Base-by-base conservation (phyloP, 2,888 invertebrate genomes). In the Mythimna pallens region DNA sequence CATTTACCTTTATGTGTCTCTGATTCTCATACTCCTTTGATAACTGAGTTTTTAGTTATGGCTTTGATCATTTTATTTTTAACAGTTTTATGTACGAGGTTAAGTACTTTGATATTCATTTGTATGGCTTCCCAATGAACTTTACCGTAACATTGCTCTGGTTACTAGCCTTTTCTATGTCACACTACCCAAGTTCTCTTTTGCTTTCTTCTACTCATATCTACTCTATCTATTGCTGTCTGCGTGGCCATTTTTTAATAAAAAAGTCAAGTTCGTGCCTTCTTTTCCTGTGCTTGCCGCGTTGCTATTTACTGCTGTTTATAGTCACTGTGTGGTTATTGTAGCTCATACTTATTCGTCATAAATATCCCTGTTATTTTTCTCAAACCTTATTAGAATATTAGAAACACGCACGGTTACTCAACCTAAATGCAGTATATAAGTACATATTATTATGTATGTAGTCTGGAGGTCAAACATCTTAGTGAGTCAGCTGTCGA, bases 1-100 rank as follows among this genome's bases (percentile, higher is more conserved):
- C 64, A 81, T 84, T 83, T 83, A 82, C 75, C 70, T 78, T 80
- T 73, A 75, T 78, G 64, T 30, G 61, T 20, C 65, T 80, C 63
- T 70, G 76, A 83, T 85, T 86, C 79, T 70, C 67, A 78, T 78
- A 66, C 47, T 68, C 69, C 64, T 79, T 77, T 76, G 64, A 78
- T 36, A 54, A 58, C 10, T 52, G 17, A 55, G 54, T 74, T 69
- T 73, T 67, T 73, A 57, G 22, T 75, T 75, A 70, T 64, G 63
- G 10, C 22, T 75, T 67, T 80, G 52, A 65, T 66, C 43, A 62
- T 1, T 62, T 77, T 78, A 64, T 61, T 30, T 20, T 0, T 43
- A 52, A n/a, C 20, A 52, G 50, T n/a, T 52, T 52, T 52, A 52
- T 52, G 50, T 9, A 3, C 7, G n/a, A 52, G 9, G 8, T 52